Evolutionary conservation across 92 coral and sea anemone genomes (phyloP).

Genomic region (Hydrozoanthus gracilis): DNA sequence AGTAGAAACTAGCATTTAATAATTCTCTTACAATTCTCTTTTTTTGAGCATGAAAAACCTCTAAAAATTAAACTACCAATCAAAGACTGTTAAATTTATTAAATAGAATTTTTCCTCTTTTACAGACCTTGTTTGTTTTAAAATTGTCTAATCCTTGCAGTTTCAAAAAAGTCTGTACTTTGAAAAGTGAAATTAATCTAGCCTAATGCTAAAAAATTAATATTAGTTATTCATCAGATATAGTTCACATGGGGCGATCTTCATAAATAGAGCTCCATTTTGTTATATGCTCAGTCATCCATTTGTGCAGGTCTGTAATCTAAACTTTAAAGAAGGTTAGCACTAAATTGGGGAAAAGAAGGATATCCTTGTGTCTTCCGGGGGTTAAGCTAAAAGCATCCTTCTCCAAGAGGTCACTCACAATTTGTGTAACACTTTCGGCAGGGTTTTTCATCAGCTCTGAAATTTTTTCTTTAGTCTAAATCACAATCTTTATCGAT

Average conservation of each 20-base stretch:
- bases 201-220: neutral
- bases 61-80: neutral
- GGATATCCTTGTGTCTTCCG: neutral
- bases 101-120: neutral
- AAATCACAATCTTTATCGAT: neutral
- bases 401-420: neutral
- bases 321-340: neutral
- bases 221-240: neutral
- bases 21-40: neutral
- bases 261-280: conserved; percentile 1
- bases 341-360: neutral
- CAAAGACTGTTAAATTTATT: neutral
- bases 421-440: neutral
- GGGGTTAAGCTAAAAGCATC: neutral
- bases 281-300: neutral
- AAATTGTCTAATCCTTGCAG: neutral
- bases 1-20: no score
- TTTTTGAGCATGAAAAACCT: neutral
- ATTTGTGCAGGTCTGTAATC: conserved; percentile 1
- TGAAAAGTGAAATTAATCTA: neutral
- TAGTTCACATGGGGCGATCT: conserved; percentile 5
- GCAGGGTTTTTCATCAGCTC: neutral
- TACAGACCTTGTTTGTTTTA: neutral
- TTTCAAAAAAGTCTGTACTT: neutral
- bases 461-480: neutral